Evolutionary conservation across 2,888 invertebrate genomes (phyloP), one percentile per base, ranked within the genome.

Genomic region (Cosmopolites sordidus): DNA sequence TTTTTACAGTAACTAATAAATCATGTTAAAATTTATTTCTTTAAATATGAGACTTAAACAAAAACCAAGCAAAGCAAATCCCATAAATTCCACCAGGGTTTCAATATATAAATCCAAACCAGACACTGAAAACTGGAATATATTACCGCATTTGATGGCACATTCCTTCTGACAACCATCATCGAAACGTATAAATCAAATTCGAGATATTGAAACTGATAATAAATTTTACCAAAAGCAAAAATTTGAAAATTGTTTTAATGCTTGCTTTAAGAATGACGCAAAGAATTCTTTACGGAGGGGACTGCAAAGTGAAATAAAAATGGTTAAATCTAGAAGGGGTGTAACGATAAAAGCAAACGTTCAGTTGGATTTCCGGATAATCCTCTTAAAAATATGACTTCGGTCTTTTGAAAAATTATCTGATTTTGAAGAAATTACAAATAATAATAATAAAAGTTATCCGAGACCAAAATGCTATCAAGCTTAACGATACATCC

Each of bases 11-110:
- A n/a, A n/a, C n/a, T n/a, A n/a, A n/a, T n/a, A n/a, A n/a, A n/a
- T n/a, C n/a, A n/a, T n/a, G n/a, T n/a, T n/a, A n/a, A n/a, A n/a
- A n/a, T n/a, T n/a, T n/a, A n/a, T n/a, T n/a, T n/a, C n/a, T n/a
- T 4, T 33, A 33, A 33, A 33, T 11, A 33, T 33, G 33, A 11
- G 33, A 11, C 11, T 33, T 33, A 6, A 33, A 33, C 33, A 6
- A 33, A 33, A 33, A 33, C 33, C 33, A 12, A 33, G 33, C 33
- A 33, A 33, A 33, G 33, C 33, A 33, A 33, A 33, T 33, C 33
- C 33, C 33, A 33, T 33, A 33, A 33, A 33, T 33, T 33, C 33
- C 33, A 33, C 12, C n/a, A 33, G 11, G 33, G 33, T 4, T 33
- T 12, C 5, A 33, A 33, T 33, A 33, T 11, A 33, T 33, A 11